A percentile compares a stretch with the other conserved stretches of the same genome.
phyloP scores from a whole-genome alignment of 2,888 invertebrate genomes.

The Tachina lurida region DNA sequence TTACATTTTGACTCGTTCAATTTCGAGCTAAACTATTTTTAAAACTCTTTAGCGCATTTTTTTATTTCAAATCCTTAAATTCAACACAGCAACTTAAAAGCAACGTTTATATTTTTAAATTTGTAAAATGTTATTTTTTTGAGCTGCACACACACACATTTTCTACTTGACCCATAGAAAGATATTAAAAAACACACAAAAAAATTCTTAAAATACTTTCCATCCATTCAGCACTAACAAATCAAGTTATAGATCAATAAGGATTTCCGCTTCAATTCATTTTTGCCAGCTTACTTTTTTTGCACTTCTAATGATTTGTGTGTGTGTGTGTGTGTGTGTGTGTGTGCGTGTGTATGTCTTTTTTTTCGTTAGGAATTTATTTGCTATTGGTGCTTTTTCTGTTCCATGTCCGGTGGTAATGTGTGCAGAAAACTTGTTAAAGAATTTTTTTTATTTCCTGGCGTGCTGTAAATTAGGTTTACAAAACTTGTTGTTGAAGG shows the following conservation, averaged over 20 bases:
- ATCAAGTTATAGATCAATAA: slow-evolving; percentile 78
- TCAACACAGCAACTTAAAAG: slow-evolving; percentile 2
- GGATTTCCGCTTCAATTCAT: slow-evolving; percentile 81
- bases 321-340: background rate
- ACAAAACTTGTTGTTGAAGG: background rate
- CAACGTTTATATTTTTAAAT: slow-evolving; percentile 21
- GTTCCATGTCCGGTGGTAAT: slow-evolving; percentile 69
- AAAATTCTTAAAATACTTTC: slow-evolving; percentile 36
- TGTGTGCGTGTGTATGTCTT: background rate
- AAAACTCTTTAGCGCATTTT: too few relatives aligned
- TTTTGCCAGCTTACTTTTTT: slow-evolving; percentile 67
- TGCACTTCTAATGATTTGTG: slow-evolving; percentile 42
- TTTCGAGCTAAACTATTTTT: too few relatives aligned
- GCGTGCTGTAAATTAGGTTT: slow-evolving; percentile 53
- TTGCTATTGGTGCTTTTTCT: slow-evolving; percentile 61
- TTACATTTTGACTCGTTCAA: too few relatives aligned
- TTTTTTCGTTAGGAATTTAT: slow-evolving; percentile 50
- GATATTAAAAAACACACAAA: background rate
- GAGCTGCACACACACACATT: background rate
- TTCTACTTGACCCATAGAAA: slow-evolving; percentile 17
- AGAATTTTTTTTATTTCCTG: slow-evolving; percentile 64
- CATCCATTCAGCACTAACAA: slow-evolving; percentile 27
- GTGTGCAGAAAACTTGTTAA: slow-evolving; percentile 34
- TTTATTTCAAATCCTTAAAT: background rate
- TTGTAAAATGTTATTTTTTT: background rate